These are phyloP conservation scores for Gymnocephalus cernua DNA, from an alignment of 2,113 vertebrate species.

Conservation along the genomic window DNA sequence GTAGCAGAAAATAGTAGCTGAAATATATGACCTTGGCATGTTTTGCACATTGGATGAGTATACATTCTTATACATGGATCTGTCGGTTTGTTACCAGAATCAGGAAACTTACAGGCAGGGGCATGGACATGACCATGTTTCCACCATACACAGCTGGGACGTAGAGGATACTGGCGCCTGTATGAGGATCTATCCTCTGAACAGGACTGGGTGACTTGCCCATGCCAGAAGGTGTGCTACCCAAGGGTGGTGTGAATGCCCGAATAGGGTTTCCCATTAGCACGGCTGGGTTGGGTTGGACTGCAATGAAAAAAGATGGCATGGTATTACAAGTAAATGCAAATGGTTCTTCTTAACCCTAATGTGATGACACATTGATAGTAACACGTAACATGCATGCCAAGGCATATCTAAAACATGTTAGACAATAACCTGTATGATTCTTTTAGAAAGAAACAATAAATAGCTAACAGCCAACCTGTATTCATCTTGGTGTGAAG, in stretches of 20 bases:
- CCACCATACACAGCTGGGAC: constrained; percentile 98
- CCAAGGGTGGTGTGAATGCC: constrained; percentile 94
- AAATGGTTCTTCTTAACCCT: not conserved
- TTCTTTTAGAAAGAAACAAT: not conserved
- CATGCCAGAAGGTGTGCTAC: constrained; percentile 88
- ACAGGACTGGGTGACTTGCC: constrained; percentile 99
- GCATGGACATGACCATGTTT: constrained; percentile 99
- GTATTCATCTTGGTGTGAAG: not conserved
- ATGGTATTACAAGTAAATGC: constrained; percentile 42
- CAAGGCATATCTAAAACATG: not conserved
- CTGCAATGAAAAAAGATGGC: constrained; percentile 78
- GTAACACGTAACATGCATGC: not conserved
- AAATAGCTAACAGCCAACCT: not conserved
- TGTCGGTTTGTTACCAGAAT: not conserved
- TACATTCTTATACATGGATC: not conserved
- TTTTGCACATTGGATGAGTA: not conserved
- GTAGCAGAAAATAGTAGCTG: not conserved
- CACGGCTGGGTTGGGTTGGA: constrained; percentile 94
- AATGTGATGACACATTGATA: constrained; percentile 1
- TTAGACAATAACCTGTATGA: not conserved
- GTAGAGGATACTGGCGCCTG: constrained; percentile 97
- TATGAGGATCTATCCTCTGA: constrained; percentile 98
- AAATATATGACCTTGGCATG: not conserved
- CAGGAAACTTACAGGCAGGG: constrained; percentile 91
- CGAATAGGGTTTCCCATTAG: constrained; percentile 97